These are phyloP conservation scores for Nycticryphes semicollaris DNA, from an alignment of 2,113 vertebrate genomes.

Conservation along the genomic window DNA sequence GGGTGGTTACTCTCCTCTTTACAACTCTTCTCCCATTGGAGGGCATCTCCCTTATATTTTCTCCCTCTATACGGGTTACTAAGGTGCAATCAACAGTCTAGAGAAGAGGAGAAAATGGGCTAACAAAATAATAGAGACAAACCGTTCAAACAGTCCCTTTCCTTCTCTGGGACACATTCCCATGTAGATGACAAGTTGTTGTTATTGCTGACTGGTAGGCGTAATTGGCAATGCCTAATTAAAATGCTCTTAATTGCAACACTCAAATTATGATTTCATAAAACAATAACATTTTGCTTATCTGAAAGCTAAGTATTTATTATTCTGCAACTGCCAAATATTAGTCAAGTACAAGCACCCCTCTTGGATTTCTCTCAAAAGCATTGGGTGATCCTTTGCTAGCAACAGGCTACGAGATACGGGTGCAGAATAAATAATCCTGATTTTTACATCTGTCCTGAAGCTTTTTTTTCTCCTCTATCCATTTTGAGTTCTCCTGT, in stretches of 20 bases:
- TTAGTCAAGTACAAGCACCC: not conserved
- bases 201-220: conserved; percentile 12
- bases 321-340: conserved; percentile 30
- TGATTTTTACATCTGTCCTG: not conserved
- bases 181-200: not conserved
- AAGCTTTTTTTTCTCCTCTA: not conserved
- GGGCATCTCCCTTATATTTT: not conserved
- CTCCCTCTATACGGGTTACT: not conserved
- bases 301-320: conserved; percentile 36
- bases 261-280: conserved; percentile 15
- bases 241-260: conserved; percentile 51
- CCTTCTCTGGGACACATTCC: not conserved
- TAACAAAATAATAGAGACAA: not conserved
- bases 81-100: not conserved
- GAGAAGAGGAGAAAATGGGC: not conserved
- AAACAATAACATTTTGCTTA: conserved; percentile 64
- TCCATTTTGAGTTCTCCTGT: not conserved
- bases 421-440: not conserved
- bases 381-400: not conserved
- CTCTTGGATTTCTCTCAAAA: not conserved
- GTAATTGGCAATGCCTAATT: conserved; percentile 41
- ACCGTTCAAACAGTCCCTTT: not conserved
- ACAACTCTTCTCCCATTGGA: not conserved
- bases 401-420: not conserved
- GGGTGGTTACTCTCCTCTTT: not conserved